Evolutionary conservation across 2,888 invertebrate species (phyloP), one percentile per base, ranked within the genome.

Genomic region (Amiota mariae): DNA sequence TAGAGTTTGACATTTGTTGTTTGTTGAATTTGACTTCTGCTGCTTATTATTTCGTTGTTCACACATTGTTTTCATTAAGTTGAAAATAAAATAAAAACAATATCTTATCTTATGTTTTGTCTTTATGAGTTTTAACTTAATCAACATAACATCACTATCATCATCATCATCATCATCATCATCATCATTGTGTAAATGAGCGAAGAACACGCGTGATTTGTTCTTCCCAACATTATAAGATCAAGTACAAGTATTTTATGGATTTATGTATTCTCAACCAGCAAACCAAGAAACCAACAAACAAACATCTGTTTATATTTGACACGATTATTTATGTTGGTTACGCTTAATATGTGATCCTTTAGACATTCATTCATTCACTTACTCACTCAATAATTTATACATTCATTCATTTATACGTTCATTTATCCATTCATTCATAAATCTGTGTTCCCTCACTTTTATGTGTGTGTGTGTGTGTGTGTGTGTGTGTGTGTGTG

Each of bases 41-140:
- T 68, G 72, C 77, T 73, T 73, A 56, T 71, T 54, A 59, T 36
- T 47, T 73, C 70, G 81, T 79, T 87, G 87, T 88, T 87, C 88
- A 88, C 87, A 88, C 87, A 88, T 88, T 88, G 87, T 87, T 82
- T 88, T 88, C 88, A 88, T 88, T 88, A 88, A 86, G 78, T 49
- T 48, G 47, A 63, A 79, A 81, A 6, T 36, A 36, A 36, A 6
- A 36, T 6, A 36, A 36, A 36, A 36, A 36, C 36, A 36, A 36
- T 36, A 36, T 36, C 36, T 36, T 36, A 36, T 36, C 36, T 36
- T 36, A 36, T 6, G 8, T 36, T 36, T 36, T 80, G 20, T 78
- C 76, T 74, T 76, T 73, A 49, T 51, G 66, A 59, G 70, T 59
- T 51, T 36, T 2, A 36, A 36, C 36, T 36, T 36, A 36, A 36